phyloP scores from a whole-genome alignment of 37 sponge, comb jelly and placozoan genomes.

The Lycopodina hypogea region DNA sequence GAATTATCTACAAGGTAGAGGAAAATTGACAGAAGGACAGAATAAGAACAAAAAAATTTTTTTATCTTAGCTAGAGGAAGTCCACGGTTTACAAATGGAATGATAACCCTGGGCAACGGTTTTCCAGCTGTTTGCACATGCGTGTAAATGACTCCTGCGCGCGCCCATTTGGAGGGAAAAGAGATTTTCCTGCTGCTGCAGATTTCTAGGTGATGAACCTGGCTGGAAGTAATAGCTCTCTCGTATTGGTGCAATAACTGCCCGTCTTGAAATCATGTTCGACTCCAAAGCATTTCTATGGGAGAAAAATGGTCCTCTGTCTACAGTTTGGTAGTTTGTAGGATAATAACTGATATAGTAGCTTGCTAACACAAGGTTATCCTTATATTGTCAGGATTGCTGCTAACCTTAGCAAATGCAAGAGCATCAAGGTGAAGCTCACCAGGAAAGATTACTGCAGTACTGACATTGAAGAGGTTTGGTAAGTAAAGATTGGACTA shows the following conservation, averaged over 20 bases:
- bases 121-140: too few species aligned
- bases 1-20: too few species aligned
- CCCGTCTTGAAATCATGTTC: too few species aligned
- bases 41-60: too few species aligned
- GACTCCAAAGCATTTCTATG: slow-evolving; percentile 10
- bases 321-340: slow-evolving; percentile 9
- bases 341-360: not conserved
- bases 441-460: slow-evolving; percentile 24
- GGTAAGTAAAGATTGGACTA: not conserved
- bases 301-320: slow-evolving; percentile 15
- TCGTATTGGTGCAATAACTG: too few species aligned
- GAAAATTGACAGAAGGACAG: too few species aligned
- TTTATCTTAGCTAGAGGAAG: too few species aligned
- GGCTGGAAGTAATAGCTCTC: too few species aligned
- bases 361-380: too few species aligned
- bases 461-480: slow-evolving; percentile 1
- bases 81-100: too few species aligned
- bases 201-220: not conserved
- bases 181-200: not conserved
- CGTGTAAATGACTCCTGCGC: not conserved
- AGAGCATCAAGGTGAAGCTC: not conserved
- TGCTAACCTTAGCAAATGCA: slow-evolving; percentile 16
- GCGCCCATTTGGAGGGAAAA: slow-evolving; percentile 1
- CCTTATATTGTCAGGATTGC: slow-evolving; percentile 19
- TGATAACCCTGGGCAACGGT: too few species aligned